Evolutionary conservation across 1,140 invertebrate species (phyloP), one percentile per base, ranked within the genome.

Genomic region (Helicoverpa zea): DNA sequence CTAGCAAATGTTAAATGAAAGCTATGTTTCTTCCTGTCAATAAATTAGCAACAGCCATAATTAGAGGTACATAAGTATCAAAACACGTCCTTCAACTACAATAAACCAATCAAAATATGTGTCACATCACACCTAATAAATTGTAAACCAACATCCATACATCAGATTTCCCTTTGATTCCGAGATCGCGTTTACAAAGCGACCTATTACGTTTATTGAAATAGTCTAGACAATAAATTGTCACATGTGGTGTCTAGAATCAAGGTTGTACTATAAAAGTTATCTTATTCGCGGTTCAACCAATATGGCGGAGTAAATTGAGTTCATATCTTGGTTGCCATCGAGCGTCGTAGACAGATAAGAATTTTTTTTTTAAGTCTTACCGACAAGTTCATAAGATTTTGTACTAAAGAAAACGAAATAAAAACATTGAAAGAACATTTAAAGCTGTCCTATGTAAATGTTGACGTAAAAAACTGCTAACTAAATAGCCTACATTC

Each of bases 181-280:
- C 2, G 35, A 66, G 43, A 47, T 66, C 16, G 63, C 43, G 43
- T 66, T 66, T 47, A 43, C 63, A 66, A 66, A 47, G 43, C 9
- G 11, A 66, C 47, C 16, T 66, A 66, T 66, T 66, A 18, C 18
- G 63, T 66, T 66, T 49, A 66, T 49, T 66, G 35, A 18, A 66
- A 66, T 23, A 18, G 35, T 66, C 63, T 49, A 66, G 63, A 70
- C 66, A 30, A 70, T 70, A 81, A 70, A 70, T 70, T 74, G 54
- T 54, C 47, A n/a, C 51, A 30, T 43, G 30, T 9, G 0, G 72
- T 51, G 43, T 47, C 35, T 74, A 47, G 54, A 58, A 74, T 59
- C 52, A 74, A 74, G 72, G 64, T 51, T 51, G 11, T 23, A 70
- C 10, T 13, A 29, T 70, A 52, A 70, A 52, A 29, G 49, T 70